A percentile compares a stretch with the other conserved stretches of the same genome.
These are phyloP conservation scores for Limnothrissa miodon DNA, from an alignment of 2,113 vertebrate genomes.

Conservation along the genomic window DNA sequence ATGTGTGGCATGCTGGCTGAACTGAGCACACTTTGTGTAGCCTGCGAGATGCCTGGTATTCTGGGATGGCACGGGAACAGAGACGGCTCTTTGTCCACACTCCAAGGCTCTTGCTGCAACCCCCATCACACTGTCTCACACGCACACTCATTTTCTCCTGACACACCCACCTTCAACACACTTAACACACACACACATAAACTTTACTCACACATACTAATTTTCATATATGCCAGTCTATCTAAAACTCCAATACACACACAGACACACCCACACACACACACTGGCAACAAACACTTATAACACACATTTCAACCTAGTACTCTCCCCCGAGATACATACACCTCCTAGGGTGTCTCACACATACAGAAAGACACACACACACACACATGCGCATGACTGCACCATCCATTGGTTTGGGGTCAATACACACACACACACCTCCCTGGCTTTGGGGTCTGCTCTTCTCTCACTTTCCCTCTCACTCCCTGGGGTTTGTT, in stretches of 20 bases:
- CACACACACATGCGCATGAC: background rate
- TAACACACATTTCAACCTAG: background rate
- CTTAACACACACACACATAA: background rate
- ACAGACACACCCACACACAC: background rate
- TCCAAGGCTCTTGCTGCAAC: background rate
- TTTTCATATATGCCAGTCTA: background rate
- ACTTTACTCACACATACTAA: background rate
- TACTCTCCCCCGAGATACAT: background rate
- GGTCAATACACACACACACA: background rate
- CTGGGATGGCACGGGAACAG: conserved; percentile 40
- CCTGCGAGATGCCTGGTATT: conserved; percentile 31
- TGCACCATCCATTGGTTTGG: background rate
- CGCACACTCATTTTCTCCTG: background rate
- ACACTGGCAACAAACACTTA: conserved; percentile 14
- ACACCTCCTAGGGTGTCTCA: background rate
- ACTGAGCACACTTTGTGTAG: background rate
- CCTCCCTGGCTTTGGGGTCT: background rate
- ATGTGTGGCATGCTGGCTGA: background rate
- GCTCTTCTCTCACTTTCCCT: conserved; percentile 26
- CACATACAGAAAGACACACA: background rate
- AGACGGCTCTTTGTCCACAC: conserved; percentile 61
- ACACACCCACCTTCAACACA: background rate
- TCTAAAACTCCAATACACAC: background rate
- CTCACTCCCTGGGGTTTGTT: conserved; percentile 51
- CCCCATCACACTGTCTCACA: background rate